A percentile compares a stretch with the other conserved stretches of the same genome.
phyloP scores from a whole-genome alignment of 2,888 invertebrate genomes.

The Agrochola circellaris region DNA sequence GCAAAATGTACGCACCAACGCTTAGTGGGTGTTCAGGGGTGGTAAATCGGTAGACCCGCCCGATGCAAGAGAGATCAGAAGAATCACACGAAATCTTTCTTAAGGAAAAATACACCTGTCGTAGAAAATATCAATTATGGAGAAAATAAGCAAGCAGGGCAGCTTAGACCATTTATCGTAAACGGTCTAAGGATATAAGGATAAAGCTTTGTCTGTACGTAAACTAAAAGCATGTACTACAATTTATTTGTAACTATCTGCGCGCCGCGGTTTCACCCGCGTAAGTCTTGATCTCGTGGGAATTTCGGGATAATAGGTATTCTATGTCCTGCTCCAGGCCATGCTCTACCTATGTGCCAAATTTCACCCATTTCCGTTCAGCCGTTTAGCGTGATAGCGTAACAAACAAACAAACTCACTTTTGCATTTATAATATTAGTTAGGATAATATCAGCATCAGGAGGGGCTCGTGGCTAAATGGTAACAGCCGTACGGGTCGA shows the following conservation, averaged over 20 bases:
- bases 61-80: conserved; percentile 37
- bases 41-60: conserved; percentile 67
- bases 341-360: no score
- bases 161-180: background rate
- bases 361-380: no score
- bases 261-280: no score
- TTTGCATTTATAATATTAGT: no score
- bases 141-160: background rate
- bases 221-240: background rate
- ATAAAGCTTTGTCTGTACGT: background rate
- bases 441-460: background rate
- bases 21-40: conserved; percentile 71
- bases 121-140: background rate
- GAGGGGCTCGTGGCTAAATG: background rate
- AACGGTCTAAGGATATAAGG: background rate
- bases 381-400: no score
- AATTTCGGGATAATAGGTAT: no score
- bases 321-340: no score
- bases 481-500: background rate
- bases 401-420: no score
- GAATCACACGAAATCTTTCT: background rate
- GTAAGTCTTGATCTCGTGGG: no score
- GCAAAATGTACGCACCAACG: conserved; percentile 72
- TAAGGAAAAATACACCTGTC: background rate
- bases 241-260: background rate